A percentile compares a stretch with the other conserved stretches of the same genome.
Conservation (phyloP, 2,888 invertebrate species). For the Noctua janthe region DNA sequence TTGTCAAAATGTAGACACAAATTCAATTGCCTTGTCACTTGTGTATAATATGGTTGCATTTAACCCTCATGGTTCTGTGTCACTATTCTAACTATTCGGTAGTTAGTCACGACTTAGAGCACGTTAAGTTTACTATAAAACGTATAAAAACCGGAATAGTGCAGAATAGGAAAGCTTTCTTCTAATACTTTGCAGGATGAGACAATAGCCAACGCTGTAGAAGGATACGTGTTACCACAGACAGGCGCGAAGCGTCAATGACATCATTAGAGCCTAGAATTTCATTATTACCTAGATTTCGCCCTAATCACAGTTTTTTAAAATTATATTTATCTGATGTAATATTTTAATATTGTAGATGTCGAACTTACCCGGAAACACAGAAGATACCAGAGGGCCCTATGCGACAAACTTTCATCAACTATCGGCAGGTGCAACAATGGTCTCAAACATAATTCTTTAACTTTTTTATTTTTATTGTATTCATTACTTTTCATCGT, state of each 20-base stretch:
- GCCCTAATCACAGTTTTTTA: not conserved
- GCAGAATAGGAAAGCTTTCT: not conserved
- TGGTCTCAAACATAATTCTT: conserved; percentile 40
- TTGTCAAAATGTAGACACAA: not conserved
- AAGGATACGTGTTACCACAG: too few species aligned
- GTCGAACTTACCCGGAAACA: conserved; percentile 48
- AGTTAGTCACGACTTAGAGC: too few species aligned
- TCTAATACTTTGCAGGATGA: too few species aligned
- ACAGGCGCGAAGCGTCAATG: not conserved
- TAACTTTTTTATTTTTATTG: conserved; percentile 6
- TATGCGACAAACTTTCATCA: conserved; percentile 40
- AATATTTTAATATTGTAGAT: not conserved
- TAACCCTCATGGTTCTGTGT: not conserved
- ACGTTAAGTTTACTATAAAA: not conserved
- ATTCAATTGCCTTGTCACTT: not conserved
- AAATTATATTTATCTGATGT: not conserved
- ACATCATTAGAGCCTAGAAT: not conserved
- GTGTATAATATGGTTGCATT: too few species aligned
- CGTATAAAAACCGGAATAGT: not conserved
- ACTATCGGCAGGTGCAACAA: conserved; percentile 37
- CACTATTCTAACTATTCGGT: not conserved
- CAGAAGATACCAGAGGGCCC: conserved; percentile 50
- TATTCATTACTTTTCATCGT: conserved; percentile 42
- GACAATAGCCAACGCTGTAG: too few species aligned
- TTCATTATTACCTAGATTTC: not conserved